Evolutionary conservation across 2,888 invertebrate genomes (phyloP).

Genomic region (Drosophila meridiana): DNA sequence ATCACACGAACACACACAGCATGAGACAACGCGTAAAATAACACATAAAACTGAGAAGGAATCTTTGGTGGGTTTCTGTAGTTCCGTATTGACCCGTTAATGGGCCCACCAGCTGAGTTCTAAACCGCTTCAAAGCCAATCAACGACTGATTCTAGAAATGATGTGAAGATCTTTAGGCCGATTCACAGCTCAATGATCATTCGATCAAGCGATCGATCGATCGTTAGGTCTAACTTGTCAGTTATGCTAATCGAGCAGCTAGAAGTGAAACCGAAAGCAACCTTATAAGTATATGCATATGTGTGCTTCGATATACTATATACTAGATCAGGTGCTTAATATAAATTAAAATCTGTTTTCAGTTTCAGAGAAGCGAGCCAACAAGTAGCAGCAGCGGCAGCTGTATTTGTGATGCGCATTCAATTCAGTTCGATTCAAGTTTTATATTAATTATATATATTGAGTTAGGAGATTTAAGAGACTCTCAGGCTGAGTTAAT

Average conservation of each 20-base stretch:
- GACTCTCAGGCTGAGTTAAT: constrained; percentile 66
- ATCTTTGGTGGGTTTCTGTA: constrained; percentile 3
- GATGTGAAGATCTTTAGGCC: constrained; percentile 12
- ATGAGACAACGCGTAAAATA: constrained; percentile 14
- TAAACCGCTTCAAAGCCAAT: constrained; percentile 43
- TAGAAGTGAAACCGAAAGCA: constrained; percentile 37
- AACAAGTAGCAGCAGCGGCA: background rate
- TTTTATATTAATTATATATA: constrained; percentile 32
- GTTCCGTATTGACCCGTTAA: constrained; percentile 41
- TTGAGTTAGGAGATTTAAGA: constrained; percentile 59
- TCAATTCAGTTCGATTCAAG: constrained; percentile 21
- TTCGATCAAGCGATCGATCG: constrained; percentile 29
- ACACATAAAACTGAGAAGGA: constrained; percentile 4
- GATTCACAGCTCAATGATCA: constrained; percentile 18
- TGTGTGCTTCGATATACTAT: constrained; percentile 8
- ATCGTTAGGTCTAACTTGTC: constrained; percentile 24
- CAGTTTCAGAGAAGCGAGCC: constrained; percentile 2
- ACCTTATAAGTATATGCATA: constrained; percentile 8
- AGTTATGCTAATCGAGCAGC: constrained; percentile 61
- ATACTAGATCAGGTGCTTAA: constrained; percentile 14
- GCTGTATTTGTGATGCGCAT: constrained; percentile 26
- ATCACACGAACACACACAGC: background rate
- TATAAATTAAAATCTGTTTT: background rate
- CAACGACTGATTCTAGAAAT: constrained; percentile 55
- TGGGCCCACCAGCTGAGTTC: constrained; percentile 37